These are phyloP conservation scores for Psophia crepitans DNA, from an alignment of 2,113 vertebrate species.

Conservation along the genomic window DNA sequence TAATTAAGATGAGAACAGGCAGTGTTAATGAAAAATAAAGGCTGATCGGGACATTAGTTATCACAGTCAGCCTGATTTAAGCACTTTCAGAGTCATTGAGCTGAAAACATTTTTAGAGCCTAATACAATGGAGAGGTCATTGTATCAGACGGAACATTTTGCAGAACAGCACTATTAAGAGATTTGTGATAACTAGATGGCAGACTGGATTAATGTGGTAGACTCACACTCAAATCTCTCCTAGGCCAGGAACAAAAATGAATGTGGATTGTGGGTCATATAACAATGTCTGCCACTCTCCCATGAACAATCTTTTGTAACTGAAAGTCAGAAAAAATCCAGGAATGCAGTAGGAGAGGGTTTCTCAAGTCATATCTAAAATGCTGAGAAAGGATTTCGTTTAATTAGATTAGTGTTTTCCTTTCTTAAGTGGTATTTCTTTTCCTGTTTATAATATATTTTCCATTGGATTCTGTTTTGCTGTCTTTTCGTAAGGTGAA, in stretches of 20 bases:
- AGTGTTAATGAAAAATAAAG: slow-evolving; percentile 18
- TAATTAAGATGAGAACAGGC: slow-evolving; percentile 20
- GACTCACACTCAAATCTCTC: not conserved
- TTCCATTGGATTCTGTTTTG: not conserved
- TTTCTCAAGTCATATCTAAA: slow-evolving; percentile 1
- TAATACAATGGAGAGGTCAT: slow-evolving; percentile 22
- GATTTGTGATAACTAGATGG: slow-evolving; percentile 24
- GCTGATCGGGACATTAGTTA: not conserved
- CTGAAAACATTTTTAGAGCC: slow-evolving; percentile 46
- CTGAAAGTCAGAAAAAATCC: not conserved
- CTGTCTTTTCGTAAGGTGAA: not conserved
- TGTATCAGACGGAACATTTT: slow-evolving; percentile 30
- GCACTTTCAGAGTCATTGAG: slow-evolving; percentile 38
- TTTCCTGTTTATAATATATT: not conserved
- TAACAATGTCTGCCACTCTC: not conserved
- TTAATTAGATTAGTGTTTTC: slow-evolving; percentile 1
- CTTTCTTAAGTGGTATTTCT: not conserved
- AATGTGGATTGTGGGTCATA: not conserved
- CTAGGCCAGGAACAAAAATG: not conserved
- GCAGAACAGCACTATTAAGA: slow-evolving; percentile 23
- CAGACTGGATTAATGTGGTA: slow-evolving; percentile 30
- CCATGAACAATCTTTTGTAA: not conserved
- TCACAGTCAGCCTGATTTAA: slow-evolving; percentile 3
- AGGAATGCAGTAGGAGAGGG: not conserved
- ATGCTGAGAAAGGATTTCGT: not conserved